These are phyloP conservation scores for Campopleginae sp. DNA, from an alignment of 2,888 invertebrate species.

Conservation along the genomic window DNA sequence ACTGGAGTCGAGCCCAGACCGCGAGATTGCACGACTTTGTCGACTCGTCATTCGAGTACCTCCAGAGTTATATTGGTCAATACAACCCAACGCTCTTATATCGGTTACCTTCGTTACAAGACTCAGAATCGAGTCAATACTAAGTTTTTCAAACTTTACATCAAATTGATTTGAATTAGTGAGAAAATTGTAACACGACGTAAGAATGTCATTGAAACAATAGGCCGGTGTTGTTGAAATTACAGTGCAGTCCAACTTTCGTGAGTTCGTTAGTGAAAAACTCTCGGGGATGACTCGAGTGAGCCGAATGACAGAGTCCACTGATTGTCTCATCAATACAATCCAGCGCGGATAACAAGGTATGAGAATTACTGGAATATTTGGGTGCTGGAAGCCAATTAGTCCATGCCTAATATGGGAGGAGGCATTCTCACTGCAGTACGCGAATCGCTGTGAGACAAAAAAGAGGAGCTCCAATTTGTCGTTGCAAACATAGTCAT, in stretches of 20 bases:
- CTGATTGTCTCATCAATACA: no score
- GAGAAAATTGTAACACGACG: not conserved
- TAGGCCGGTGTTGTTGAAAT: not conserved
- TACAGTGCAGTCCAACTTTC: not conserved
- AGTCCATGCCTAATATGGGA: not conserved
- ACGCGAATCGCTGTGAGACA: slow-evolving; percentile 25
- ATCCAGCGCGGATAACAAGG: not conserved
- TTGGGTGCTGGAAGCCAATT: not conserved
- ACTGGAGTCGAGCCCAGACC: slow-evolving; percentile 42
- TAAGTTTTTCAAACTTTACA: not conserved
- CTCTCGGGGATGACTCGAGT: not conserved
- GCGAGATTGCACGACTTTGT: slow-evolving; percentile 47
- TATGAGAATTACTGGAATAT: slow-evolving; percentile 3
- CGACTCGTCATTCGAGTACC: slow-evolving; percentile 37
- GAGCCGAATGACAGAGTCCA: not conserved
- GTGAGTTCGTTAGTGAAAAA: not conserved
- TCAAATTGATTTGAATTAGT: not conserved
- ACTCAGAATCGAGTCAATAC: slow-evolving; percentile 17
- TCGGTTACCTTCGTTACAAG: slow-evolving; percentile 23
- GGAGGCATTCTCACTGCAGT: not conserved
- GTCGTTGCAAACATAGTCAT: slow-evolving; percentile 52
- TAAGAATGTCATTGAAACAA: not conserved
- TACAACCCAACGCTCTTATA: slow-evolving; percentile 16
- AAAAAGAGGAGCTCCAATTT: slow-evolving; percentile 54
- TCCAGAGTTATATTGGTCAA: slow-evolving; percentile 18